phyloP scores from a whole-genome alignment of 2,797 vertebrate genomes.

The Leucoraja ocellata region DNA sequence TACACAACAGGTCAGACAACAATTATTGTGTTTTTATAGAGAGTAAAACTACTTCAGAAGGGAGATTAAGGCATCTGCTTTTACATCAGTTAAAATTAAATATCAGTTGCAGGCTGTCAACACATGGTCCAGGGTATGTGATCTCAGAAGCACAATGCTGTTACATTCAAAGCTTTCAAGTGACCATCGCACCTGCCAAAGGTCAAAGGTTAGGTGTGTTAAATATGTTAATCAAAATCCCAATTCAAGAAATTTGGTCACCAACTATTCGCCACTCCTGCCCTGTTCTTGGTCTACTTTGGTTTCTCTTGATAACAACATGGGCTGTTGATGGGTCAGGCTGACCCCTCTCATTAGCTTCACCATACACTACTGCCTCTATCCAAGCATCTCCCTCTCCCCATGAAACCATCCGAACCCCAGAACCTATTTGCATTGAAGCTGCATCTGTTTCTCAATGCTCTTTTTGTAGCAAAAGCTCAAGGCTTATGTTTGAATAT shows the following conservation, averaged over 20 bases:
- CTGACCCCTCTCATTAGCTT: background rate
- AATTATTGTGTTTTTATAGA: no score
- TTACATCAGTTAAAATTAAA: background rate
- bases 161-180: background rate
- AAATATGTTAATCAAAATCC: background rate
- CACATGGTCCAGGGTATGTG: no score
- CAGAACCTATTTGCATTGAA: background rate
- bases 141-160: background rate
- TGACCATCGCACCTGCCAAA: background rate
- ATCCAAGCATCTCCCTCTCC: no score
- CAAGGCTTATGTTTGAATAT: background rate
- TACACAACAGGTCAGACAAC: background rate
- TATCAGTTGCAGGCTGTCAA: background rate
- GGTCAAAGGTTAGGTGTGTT: background rate
- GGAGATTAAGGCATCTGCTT: no score
- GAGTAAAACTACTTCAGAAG: background rate
- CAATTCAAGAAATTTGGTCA: background rate
- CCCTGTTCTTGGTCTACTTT: background rate
- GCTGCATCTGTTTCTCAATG: background rate
- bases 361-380: background rate
- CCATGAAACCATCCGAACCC: background rate
- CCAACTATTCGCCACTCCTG: no score
- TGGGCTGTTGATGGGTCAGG: background rate
- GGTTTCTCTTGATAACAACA: no score
- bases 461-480: background rate